Evolutionary conservation across 1,140 invertebrate species (phyloP).

Genomic region (Himalopsyche phryganea): DNA sequence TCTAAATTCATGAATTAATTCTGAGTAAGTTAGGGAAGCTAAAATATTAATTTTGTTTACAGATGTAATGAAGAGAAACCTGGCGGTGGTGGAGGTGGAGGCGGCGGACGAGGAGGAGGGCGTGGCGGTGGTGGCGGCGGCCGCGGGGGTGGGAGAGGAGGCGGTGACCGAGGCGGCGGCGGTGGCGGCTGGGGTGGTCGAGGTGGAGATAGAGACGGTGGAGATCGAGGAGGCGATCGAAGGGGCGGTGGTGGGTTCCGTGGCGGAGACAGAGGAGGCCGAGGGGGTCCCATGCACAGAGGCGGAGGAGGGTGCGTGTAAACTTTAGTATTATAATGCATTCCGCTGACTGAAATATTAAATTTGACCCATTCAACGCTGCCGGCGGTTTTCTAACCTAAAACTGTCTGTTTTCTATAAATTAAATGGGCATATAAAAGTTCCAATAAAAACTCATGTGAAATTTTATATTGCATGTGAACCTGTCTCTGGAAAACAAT

Average conservation of each 20-base stretch:
- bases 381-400: conserved; percentile 11
- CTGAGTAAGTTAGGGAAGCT: no score
- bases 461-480: conserved; percentile 32
- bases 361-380: conserved; percentile 16
- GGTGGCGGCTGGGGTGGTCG: conserved; percentile 43
- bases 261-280: conserved; percentile 44
- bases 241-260: conserved; percentile 44
- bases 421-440: conserved; percentile 33
- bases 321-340: conserved; percentile 3
- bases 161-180: conserved; percentile 39
- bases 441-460: conserved; percentile 37
- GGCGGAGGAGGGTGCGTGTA: conserved; percentile 55
- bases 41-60: no score
- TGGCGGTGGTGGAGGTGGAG: conserved; percentile 44
- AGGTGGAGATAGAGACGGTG: conserved; percentile 43
- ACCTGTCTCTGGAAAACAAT: conserved; percentile 39
- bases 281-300: conserved; percentile 55
- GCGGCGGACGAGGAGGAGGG: conserved; percentile 35
- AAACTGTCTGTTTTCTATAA: conserved; percentile 24
- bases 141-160: conserved; percentile 44
- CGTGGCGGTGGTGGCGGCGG: conserved; percentile 36
- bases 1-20: neutral
- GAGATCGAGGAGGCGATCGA: conserved; percentile 45
- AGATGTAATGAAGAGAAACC: conserved; percentile 73
- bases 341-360: neutral